Conservation (phyloP, 2,797 vertebrate species). For the Anabas testudineus region DNA sequence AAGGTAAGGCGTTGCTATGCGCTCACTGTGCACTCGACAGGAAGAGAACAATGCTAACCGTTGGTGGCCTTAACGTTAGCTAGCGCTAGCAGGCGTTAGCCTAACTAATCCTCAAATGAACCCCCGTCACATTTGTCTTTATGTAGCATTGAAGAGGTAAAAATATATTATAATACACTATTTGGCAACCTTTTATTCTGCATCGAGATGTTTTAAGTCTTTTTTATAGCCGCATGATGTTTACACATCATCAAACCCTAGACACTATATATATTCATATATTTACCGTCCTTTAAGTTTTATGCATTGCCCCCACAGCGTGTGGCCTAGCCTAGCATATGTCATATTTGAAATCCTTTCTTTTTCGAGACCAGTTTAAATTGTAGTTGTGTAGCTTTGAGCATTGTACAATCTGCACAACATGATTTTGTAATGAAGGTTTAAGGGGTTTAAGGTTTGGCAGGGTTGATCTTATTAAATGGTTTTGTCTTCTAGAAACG, state of each 20-base stretch:
- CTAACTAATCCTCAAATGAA: neutral
- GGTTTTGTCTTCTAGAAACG: no score
- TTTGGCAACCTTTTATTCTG: neutral
- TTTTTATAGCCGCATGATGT: neutral
- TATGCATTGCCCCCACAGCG: neutral
- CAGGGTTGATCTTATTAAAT: no score
- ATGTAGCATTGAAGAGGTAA: neutral
- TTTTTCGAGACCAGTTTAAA: neutral
- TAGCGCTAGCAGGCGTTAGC: conserved; percentile 36
- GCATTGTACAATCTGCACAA: neutral
- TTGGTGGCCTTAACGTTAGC: neutral
- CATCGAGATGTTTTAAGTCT: no score
- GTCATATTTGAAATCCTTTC: neutral
- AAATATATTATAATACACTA: neutral
- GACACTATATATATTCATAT: neutral
- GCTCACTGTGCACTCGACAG: neutral
- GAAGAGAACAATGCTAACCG: neutral
- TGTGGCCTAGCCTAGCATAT: no score
- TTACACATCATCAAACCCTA: neutral
- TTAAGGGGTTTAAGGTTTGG: no score
- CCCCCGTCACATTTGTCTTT: neutral
- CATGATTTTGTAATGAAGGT: no score
- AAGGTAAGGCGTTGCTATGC: conserved; percentile 55
- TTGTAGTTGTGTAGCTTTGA: neutral
- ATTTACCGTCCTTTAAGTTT: neutral